These are phyloP conservation scores for Proisotoma minuta DNA, from an alignment of 2,888 invertebrate genomes.

Conservation along the genomic window DNA sequence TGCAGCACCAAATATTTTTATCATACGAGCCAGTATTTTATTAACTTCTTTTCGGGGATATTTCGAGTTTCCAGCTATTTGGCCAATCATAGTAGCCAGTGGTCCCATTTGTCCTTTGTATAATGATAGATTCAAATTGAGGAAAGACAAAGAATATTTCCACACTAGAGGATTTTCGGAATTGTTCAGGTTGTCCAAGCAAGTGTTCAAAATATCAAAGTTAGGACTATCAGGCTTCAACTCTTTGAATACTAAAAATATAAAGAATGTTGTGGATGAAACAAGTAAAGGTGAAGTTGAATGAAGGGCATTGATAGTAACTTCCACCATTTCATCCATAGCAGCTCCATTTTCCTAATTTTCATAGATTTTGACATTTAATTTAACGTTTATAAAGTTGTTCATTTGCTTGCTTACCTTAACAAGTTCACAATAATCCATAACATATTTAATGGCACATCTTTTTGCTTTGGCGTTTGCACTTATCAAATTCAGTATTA, in stretches of 20 bases:
- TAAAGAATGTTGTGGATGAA: conserved; percentile 39
- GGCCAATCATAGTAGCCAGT: conserved; percentile 34
- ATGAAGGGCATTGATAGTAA: conserved; percentile 33
- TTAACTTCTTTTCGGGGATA: conserved; percentile 41
- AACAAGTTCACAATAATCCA: conserved; percentile 20
- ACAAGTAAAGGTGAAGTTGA: conserved; percentile 35
- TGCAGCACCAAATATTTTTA: conserved; percentile 43
- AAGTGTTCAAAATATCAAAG: conserved; percentile 15
- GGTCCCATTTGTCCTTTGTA: conserved; percentile 42
- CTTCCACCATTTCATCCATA: conserved; percentile 19
- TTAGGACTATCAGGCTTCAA: conserved; percentile 29
- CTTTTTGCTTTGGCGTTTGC: conserved; percentile 41
- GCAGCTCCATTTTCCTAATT: conserved; percentile 25
- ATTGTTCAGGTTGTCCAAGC: conserved; percentile 17
- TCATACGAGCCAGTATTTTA: conserved; percentile 43
- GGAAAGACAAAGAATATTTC: conserved; percentile 35
- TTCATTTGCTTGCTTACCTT: conserved; percentile 37
- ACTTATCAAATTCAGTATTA: conserved; percentile 41
- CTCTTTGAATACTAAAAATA: conserved; percentile 23
- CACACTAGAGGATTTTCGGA: conserved; percentile 24
- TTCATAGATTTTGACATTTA: neutral
- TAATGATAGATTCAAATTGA: conserved; percentile 40
- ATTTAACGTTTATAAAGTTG: neutral
- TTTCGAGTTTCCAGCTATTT: conserved; percentile 27
- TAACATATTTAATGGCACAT: conserved; percentile 25